These are phyloP conservation scores for Drosophila kanekoi DNA, from an alignment of 2,888 invertebrate genomes.

Conservation along the genomic window DNA sequence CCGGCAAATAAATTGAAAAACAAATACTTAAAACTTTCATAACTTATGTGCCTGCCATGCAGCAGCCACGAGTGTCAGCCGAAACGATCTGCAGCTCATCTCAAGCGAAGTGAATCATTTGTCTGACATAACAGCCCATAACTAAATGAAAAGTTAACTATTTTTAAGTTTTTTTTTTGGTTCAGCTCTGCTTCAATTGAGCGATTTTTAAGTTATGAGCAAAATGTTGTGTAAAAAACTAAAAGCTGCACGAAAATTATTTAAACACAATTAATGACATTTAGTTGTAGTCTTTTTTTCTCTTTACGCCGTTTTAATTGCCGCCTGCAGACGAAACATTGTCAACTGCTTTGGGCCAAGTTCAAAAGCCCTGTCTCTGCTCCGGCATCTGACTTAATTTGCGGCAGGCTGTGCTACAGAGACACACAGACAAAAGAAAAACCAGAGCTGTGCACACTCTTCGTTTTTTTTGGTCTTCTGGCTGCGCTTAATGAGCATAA, in stretches of 20 bases:
- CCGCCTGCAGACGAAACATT: conserved; percentile 38
- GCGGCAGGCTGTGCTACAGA: conserved; percentile 27
- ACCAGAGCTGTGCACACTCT: conserved; percentile 33
- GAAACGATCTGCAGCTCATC: conserved; percentile 46
- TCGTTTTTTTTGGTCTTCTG: conserved; percentile 13
- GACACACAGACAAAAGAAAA: conserved; percentile 14
- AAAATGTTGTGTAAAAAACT: conserved; percentile 60
- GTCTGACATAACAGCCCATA: conserved; percentile 51
- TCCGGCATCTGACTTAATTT: conserved; percentile 48
- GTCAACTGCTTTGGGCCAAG: conserved; percentile 74
- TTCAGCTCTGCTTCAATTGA: conserved; percentile 72
- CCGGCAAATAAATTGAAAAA: conserved; percentile 6
- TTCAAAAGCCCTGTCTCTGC: conserved; percentile 50
- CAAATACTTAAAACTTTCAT: conserved; percentile 39
- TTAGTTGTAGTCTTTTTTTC: conserved; percentile 46
- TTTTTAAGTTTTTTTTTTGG: conserved; percentile 7
- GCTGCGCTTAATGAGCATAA: conserved; percentile 74
- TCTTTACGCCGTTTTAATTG: conserved; percentile 58
- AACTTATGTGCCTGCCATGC: conserved; percentile 42
- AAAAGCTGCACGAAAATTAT: conserved; percentile 46
- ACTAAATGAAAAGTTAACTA: conserved; percentile 45
- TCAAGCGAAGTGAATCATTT: conserved; percentile 33
- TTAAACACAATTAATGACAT: conserved; percentile 78
- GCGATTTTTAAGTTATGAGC: conserved; percentile 67
- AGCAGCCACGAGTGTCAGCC: conserved; percentile 37